These are phyloP conservation scores for Eidolon dupreanum DNA, from an alignment of 2,797 vertebrate species.

Conservation along the genomic window DNA sequence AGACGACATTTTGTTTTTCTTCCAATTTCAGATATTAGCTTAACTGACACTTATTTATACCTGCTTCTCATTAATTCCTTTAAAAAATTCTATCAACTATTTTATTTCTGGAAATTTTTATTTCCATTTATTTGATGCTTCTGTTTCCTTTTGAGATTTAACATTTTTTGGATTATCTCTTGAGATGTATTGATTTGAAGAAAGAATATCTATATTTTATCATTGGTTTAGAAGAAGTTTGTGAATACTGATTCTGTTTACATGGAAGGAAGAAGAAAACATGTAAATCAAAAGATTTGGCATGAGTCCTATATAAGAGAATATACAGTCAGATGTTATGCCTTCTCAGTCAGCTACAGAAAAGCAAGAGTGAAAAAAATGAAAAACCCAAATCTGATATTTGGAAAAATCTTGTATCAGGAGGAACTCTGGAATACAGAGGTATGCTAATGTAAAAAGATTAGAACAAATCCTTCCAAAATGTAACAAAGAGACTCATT, in stretches of 20 bases:
- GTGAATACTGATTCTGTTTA: not conserved
- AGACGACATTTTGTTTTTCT: constrained; percentile 26
- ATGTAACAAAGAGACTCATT: not conserved
- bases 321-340: not conserved
- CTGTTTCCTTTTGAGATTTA: constrained; percentile 24
- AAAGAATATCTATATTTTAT: constrained; percentile 38
- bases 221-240: constrained; percentile 12
- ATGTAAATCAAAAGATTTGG: not conserved
- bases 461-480: not conserved
- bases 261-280: not conserved
- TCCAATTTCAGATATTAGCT: constrained; percentile 12
- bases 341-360: not conserved
- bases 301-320: not conserved
- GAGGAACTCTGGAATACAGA: not conserved
- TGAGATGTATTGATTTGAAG: not conserved
- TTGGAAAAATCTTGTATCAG: not conserved
- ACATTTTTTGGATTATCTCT: not conserved
- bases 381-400: not conserved
- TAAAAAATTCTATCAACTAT: not conserved
- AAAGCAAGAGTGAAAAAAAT: not conserved
- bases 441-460: not conserved
- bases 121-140: not conserved
- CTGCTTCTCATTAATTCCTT: not conserved
- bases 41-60: not conserved
- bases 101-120: constrained; percentile 14